These are phyloP conservation scores for Byasa hedistus DNA, from an alignment of 2,888 invertebrate genomes.

Conservation along the genomic window DNA sequence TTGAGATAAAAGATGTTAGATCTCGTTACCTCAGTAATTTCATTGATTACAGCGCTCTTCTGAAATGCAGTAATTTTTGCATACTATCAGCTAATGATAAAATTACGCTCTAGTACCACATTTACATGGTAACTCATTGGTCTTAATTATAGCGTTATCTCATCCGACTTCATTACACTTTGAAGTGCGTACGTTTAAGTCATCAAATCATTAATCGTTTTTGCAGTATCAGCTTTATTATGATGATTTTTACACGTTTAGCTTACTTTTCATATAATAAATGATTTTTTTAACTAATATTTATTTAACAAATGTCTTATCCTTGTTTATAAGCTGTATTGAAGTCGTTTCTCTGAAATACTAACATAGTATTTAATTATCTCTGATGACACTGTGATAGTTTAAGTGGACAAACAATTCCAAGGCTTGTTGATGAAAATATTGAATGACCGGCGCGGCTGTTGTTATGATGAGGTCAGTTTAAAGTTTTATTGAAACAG, in stretches of 20 bases:
- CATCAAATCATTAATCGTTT: conserved; percentile 24
- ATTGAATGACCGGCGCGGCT: neutral
- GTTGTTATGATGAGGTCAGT: conserved; percentile 7
- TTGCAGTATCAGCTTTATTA: conserved; percentile 22
- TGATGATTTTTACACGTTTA: conserved; percentile 23
- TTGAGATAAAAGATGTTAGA: too few species aligned
- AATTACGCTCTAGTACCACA: too few species aligned
- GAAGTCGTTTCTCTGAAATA: conserved; percentile 2
- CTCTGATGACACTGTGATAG: conserved; percentile 5
- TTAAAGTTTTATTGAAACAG: conserved; percentile 18
- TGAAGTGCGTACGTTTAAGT: conserved; percentile 20
- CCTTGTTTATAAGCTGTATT: neutral
- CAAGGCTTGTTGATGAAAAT: conserved; percentile 22
- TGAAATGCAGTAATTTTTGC: too few species aligned
- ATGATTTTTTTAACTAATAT: neutral
- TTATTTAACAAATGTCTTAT: neutral
- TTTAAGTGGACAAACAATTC: conserved; percentile 20
- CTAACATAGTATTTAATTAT: conserved; percentile 7
- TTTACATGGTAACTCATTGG: conserved; percentile 1
- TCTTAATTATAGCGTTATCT: neutral
- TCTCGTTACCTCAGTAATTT: too few species aligned
- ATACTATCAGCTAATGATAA: too few species aligned
- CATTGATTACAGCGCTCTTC: too few species aligned
- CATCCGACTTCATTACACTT: conserved; percentile 11
- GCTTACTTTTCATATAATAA: neutral